Evolutionary conservation across 2,797 vertebrate species (phyloP).

Genomic region (Novumbra hubbsi): DNA sequence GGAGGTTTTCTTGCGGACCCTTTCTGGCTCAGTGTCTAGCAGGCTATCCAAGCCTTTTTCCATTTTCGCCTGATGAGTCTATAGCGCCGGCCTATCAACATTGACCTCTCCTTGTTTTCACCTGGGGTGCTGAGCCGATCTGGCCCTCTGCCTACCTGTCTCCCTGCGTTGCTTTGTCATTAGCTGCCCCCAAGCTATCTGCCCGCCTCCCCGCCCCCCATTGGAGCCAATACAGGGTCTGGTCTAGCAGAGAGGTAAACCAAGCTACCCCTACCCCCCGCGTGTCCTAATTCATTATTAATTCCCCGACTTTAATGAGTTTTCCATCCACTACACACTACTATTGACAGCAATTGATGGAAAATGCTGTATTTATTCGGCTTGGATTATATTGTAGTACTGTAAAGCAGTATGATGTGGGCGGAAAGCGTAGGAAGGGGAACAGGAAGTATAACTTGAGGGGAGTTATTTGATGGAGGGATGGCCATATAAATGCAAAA

Average conservation of each 20-base stretch:
- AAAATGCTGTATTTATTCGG: not conserved
- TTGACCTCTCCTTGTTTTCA: slow-evolving; percentile 72
- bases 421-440: not conserved
- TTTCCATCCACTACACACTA: slow-evolving; percentile 72
- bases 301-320: slow-evolving; percentile 75
- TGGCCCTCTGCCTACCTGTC: slow-evolving; percentile 48
- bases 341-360: slow-evolving; percentile 48
- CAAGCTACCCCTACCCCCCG: slow-evolving; percentile 66
- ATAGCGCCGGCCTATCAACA: slow-evolving; percentile 45
- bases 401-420: not conserved
- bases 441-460: slow-evolving; percentile 19
- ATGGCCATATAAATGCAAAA: not conserved
- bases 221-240: slow-evolving; percentile 37
- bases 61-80: slow-evolving; percentile 74
- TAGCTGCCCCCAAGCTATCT: slow-evolving; percentile 24
- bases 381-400: slow-evolving; percentile 11
- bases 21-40: slow-evolving; percentile 24
- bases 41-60: slow-evolving; percentile 66
- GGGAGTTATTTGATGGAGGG: not conserved
- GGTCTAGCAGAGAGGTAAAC: slow-evolving; percentile 72
- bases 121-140: slow-evolving; percentile 44
- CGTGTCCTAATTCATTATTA: slow-evolving; percentile 74
- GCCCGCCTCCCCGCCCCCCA: not conserved
- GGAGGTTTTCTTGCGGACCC: slow-evolving; percentile 22
- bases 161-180: slow-evolving; percentile 41